Base-by-base conservation (phyloP, 2,888 invertebrate genomes). In the Eulithis testata region DNA sequence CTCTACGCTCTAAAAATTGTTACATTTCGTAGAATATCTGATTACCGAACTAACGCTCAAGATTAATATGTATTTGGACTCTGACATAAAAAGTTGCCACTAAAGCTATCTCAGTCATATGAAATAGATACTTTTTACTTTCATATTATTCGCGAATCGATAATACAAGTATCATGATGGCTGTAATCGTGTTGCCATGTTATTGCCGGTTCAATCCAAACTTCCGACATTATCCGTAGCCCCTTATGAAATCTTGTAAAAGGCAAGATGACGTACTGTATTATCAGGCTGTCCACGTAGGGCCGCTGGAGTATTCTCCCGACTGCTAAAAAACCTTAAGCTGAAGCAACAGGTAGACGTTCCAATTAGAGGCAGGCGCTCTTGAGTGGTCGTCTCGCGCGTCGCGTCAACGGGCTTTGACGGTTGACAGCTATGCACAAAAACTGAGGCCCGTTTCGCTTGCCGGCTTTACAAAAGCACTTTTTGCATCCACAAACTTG, bases 291-390 rank as follows among this genome's bases (percentile, higher is more conserved):
- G 79, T 88, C 85, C 84, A 87, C 85, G 87, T 86, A 83, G 82
- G 78, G 82, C 83, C 84, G 82, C 85, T 86, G 79, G 78, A 66
- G 77, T 82, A 80, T 83, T 85, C 85, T 74, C 80, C 78, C 74
- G 78, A 77, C 73, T 79, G 73, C 77, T 81, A 85, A 87, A 88
- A 88, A 87, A 86, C 81, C 81, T 82, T 83, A 85, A 87, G 86
- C 80, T 77, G 81, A 82, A 82, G 89, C 92, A 93, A 93, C 92
- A 92, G 92, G 92, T 93, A 90, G 89, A 87, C 86, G 83, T 89
- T 73, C 91, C 93, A 92, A 92, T 93, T 92, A 93, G 90, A 87
- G 88, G 76, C 82, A 82, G 84, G 83, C 86, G 85, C 82, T 82
- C 85, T 87, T 83, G 85, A 90, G 87, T 83, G 83, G 86, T 72